phyloP scores from a whole-genome alignment of 2,113 vertebrate genomes.

The Sander lucioperca region DNA sequence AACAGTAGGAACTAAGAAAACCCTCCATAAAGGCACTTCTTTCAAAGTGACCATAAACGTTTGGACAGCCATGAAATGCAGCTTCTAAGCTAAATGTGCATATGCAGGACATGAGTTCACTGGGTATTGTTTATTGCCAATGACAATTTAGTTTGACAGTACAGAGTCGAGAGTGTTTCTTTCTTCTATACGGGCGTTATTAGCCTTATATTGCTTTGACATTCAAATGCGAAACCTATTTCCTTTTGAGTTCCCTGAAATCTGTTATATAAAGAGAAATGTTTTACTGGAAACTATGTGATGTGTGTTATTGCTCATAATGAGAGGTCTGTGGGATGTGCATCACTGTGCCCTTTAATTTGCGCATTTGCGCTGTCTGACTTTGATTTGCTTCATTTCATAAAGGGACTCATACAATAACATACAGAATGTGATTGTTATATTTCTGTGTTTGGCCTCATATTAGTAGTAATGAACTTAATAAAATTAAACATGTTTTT shows the following conservation, averaged over 20 bases:
- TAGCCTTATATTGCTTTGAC: constrained; percentile 73
- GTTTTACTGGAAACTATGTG: constrained; percentile 66
- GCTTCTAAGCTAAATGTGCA: constrained; percentile 64
- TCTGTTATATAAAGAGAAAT: constrained; percentile 68
- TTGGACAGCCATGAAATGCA: constrained; percentile 69
- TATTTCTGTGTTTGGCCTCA: constrained; percentile 62
- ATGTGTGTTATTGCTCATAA: constrained; percentile 79
- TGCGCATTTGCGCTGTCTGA: constrained; percentile 52
- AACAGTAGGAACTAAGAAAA: constrained; percentile 68
- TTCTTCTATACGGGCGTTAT: constrained; percentile 39
- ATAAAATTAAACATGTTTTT: not conserved
- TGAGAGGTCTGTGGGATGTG: constrained; percentile 62
- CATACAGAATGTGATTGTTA: constrained; percentile 16
- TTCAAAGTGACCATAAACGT: constrained; percentile 78
- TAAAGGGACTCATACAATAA: constrained; percentile 59
- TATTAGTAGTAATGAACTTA: constrained; percentile 27
- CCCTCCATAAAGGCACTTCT: constrained; percentile 82
- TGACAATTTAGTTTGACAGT: constrained; percentile 61
- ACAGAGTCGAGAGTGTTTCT: constrained; percentile 53
- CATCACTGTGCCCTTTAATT: constrained; percentile 57
- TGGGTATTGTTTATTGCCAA: constrained; percentile 76
- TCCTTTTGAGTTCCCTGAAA: constrained; percentile 75
- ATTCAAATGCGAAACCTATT: constrained; percentile 54
- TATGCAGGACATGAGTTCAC: constrained; percentile 56
- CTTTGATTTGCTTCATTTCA: constrained; percentile 48